A percentile compares a stretch with the other conserved stretches of the same genome.
These are phyloP conservation scores for Nemotelus nigrinus DNA, from an alignment of 2,888 invertebrate species.

Conservation along the genomic window DNA sequence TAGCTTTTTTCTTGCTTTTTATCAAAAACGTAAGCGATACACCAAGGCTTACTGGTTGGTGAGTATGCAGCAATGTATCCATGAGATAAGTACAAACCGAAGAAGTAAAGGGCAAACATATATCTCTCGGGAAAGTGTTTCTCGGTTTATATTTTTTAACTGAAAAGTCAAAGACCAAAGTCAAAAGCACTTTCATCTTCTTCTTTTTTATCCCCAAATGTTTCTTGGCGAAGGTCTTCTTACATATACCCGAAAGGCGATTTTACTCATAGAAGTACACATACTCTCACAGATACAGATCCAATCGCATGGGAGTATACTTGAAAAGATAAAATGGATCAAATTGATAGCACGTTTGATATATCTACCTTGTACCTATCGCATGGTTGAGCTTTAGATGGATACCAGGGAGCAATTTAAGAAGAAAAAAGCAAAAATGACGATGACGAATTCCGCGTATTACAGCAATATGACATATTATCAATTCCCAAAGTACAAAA, in stretches of 20 bases:
- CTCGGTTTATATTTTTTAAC: slow-evolving; percentile 38
- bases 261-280: background rate
- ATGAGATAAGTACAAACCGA: slow-evolving; percentile 27
- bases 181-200: slow-evolving; percentile 39
- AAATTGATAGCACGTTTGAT: slow-evolving; percentile 47
- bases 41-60: background rate
- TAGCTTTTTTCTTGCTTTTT: slow-evolving; percentile 37
- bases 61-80: slow-evolving; percentile 34
- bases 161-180: slow-evolving; percentile 45
- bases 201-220: slow-evolving; percentile 21
- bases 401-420: slow-evolving; percentile 39
- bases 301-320: slow-evolving; percentile 39
- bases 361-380: slow-evolving; percentile 41
- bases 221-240: background rate
- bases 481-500: slow-evolving; percentile 56
- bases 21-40: slow-evolving; percentile 15
- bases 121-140: slow-evolving; percentile 44
- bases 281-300: background rate
- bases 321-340: slow-evolving; percentile 46
- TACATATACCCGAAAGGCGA: background rate
- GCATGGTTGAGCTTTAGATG: slow-evolving; percentile 38
- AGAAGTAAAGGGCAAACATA: slow-evolving; percentile 27
- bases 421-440: slow-evolving; percentile 30
- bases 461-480: slow-evolving; percentile 52
- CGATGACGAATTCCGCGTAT: slow-evolving; percentile 36